Conservation (phyloP, 2,113 vertebrate species). For the Erythrolamprus reginae region DNA sequence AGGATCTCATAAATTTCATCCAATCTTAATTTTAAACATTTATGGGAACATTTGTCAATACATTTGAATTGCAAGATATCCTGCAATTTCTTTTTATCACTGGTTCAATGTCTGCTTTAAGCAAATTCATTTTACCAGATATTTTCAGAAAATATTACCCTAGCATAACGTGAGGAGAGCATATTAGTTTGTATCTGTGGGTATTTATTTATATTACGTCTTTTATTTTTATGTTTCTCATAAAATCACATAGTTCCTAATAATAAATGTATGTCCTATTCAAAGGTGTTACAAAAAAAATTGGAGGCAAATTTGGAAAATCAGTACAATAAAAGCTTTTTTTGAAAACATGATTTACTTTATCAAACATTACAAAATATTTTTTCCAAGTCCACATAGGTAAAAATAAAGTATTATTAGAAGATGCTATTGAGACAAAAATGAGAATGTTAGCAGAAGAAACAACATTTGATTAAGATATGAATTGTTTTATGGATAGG, state of each 20-base stretch:
- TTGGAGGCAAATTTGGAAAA: neutral
- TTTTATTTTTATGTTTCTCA: neutral
- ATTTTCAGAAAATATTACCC: neutral
- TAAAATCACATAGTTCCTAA: neutral
- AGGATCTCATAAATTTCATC: neutral
- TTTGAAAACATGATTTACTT: neutral
- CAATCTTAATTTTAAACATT: neutral
- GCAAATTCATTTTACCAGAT: neutral
- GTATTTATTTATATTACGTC: neutral
- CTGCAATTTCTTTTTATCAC: neutral
- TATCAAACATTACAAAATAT: neutral
- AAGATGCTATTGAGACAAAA: neutral
- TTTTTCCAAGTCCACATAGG: neutral
- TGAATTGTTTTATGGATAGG: neutral
- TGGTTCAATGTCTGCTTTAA: neutral
- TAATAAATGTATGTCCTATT: neutral
- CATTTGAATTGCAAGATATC: neutral
- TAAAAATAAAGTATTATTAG: neutral
- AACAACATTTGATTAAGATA: neutral
- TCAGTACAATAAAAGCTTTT: neutral
- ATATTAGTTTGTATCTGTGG: neutral
- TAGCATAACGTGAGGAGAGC: neutral
- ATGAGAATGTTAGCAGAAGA: neutral
- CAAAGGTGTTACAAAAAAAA: neutral
- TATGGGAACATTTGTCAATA: neutral